Evolutionary conservation across 2,888 invertebrate species (phyloP), one percentile per base, ranked within the genome.

Genomic region (Branchellion lobata): DNA sequence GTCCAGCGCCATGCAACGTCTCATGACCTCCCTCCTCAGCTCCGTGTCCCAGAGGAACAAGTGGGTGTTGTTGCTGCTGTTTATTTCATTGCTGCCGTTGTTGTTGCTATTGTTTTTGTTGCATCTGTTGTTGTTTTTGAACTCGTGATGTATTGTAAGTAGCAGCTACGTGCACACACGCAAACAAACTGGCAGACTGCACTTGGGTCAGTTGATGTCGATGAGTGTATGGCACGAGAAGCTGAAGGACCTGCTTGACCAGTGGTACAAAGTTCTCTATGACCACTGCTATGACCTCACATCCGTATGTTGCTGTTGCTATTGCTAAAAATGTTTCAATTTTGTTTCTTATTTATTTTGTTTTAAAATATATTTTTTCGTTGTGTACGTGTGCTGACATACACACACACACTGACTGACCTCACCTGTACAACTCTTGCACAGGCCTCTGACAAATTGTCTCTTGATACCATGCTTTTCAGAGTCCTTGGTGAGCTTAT

Each of bases 21-120:
- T 91, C 21, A 90, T 91, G 90, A 90, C 91, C 0, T 88, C 89
- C 40, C 87, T 91, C 75, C 85, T 91, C 65, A 89, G 89, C 87
- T 86, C 87, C 36, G 86, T 86, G 31, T 84, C 85, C 79, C 86
- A 87, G 82, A 83, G 88, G 75, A 82, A 84, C 36, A 86, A 84
- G 87, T 87, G 83, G 81, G n/a, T 34, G 21, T 1, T 21, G n/a
- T n/a, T n/a, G n/a, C n/a, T n/a, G n/a, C n/a, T n/a, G n/a, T n/a
- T 21, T 24, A 8, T 3, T 74, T 11, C n/a, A n/a, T n/a, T 1
- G 5, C 2, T 34, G 51, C 51, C n/a, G n/a, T n/a, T n/a, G n/a
- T n/a, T n/a, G n/a, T n/a, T n/a, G n/a, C n/a, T n/a, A n/a, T n/a
- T 76, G 76, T 21, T 31, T 29, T 27, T 53, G 34, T 34, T 29